Conservation (phyloP, 1,140 invertebrate genomes). For the Caerostris extrusa region DNA sequence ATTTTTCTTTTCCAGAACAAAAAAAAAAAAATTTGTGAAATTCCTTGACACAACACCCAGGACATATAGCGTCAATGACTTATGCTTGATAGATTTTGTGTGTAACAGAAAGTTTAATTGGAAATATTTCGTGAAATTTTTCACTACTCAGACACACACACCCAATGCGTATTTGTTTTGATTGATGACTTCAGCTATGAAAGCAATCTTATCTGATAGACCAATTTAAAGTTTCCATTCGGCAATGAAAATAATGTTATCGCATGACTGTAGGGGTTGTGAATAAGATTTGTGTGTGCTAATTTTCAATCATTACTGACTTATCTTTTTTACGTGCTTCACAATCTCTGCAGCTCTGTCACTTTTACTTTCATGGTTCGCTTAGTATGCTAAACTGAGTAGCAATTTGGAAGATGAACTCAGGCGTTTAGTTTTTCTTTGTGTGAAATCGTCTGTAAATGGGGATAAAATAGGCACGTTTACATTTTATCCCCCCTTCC, state of each 20-base stretch:
- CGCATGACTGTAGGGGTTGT: neutral
- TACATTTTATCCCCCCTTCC: too few relatives aligned
- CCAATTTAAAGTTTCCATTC: neutral
- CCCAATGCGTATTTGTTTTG: neutral
- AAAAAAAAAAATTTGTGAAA: too few relatives aligned
- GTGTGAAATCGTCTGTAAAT: conserved; percentile 11
- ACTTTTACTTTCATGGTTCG: conserved; percentile 17
- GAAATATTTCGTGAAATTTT: neutral
- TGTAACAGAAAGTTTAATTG: neutral
- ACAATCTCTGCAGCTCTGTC: neutral
- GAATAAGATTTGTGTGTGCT: conserved; percentile 14
- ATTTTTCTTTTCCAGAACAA: too few relatives aligned
- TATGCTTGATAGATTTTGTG: neutral
- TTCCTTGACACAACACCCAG: neutral
- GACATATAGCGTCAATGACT: neutral
- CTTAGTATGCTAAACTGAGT: neutral
- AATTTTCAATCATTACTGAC: conserved; percentile 2
- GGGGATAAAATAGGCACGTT: neutral
- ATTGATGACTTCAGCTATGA: neutral
- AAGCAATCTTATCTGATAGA: neutral
- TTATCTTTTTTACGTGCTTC: neutral
- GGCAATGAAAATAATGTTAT: neutral
- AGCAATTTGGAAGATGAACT: neutral
- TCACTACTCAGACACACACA: neutral
- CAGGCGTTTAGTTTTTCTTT: neutral